Percentiles rank a stretch among this genome's conserved stretches.
Conservation (phyloP, 2,797 vertebrate species). For the Amblyraja radiata region DNA sequence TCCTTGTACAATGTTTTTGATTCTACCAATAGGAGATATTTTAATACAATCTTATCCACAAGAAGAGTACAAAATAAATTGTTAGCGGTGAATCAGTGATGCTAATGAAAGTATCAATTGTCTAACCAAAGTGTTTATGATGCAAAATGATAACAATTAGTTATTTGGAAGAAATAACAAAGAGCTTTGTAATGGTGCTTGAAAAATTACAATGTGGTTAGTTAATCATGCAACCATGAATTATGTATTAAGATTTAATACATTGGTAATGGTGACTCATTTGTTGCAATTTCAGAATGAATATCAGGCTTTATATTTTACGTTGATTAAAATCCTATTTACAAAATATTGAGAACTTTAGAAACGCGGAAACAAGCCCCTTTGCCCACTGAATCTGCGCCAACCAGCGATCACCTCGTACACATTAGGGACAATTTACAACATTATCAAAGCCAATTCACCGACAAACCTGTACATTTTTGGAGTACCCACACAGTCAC, state of each 20-base stretch:
- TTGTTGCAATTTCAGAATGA: neutral
- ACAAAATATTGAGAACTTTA: neutral
- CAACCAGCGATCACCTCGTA: too few species aligned
- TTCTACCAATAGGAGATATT: neutral
- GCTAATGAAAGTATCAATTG: neutral
- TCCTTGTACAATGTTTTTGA: neutral
- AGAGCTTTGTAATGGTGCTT: neutral
- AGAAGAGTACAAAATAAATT: neutral
- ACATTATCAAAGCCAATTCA: too few species aligned
- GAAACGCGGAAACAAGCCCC: too few species aligned
- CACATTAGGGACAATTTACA: too few species aligned
- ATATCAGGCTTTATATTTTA: neutral
- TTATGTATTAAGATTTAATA: neutral
- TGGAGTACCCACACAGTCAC: too few species aligned
- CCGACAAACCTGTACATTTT: too few species aligned
- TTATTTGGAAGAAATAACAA: neutral
- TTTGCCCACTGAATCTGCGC: too few species aligned
- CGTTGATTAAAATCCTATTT: neutral
- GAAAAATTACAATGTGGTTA: neutral
- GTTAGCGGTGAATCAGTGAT: neutral
- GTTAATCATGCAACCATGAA: neutral
- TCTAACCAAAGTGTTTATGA: neutral
- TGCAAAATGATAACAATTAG: neutral
- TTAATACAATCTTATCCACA: neutral
- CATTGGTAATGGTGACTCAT: neutral